phyloP scores from a whole-genome alignment of 2,888 invertebrate species.

The Heliconius ismenius region DNA sequence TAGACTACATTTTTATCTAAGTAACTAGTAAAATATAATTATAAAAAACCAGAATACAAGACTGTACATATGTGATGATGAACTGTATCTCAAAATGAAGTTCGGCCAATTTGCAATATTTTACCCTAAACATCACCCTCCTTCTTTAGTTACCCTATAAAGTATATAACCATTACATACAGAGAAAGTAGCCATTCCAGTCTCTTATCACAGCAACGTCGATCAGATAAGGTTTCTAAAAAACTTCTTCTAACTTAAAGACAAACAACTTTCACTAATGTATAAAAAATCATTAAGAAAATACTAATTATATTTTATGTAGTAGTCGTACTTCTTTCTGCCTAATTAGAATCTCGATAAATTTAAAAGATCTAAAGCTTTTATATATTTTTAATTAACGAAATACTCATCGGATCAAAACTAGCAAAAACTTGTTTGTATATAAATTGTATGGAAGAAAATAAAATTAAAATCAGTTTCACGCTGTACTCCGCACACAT shows the following conservation, averaged over 20 bases:
- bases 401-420: neutral
- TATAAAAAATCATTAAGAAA: conserved; percentile 18
- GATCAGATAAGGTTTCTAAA: conserved; percentile 18
- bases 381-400: conserved; percentile 10
- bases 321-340: conserved; percentile 15
- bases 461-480: too few relatives aligned
- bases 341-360: conserved; percentile 9
- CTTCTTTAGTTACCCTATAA: neutral
- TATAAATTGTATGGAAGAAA: neutral
- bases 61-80: too few relatives aligned
- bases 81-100: too few relatives aligned
- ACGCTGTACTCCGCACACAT: too few relatives aligned
- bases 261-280: conserved; percentile 18
- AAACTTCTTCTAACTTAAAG: neutral
- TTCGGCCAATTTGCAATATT: too few relatives aligned
- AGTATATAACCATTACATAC: neutral
- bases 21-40: too few relatives aligned
- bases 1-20: too few relatives aligned
- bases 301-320: conserved; percentile 15
- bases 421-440: neutral
- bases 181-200: conserved; percentile 20
- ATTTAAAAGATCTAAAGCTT: conserved; percentile 8
- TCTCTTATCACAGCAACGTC: conserved; percentile 17
- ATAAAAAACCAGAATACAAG: too few relatives aligned
- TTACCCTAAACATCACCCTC: too few relatives aligned